phyloP scores from a whole-genome alignment of 2,888 invertebrate genomes.

The Tetropium fuscum region DNA sequence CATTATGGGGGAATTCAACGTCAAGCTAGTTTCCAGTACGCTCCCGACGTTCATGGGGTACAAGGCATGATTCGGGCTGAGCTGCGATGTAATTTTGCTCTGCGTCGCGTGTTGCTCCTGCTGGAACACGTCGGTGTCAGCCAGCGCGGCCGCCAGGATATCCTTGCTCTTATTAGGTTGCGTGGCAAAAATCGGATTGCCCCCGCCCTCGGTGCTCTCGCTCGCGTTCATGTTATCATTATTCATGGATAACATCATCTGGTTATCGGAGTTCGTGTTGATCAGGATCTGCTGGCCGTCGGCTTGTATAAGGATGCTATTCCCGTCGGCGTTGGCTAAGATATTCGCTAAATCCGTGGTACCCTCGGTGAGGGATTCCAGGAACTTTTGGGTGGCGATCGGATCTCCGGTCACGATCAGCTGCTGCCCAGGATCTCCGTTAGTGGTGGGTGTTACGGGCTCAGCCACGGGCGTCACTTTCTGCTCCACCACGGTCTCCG shows the following conservation, averaged over 20 bases:
- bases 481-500: not conserved
- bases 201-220: conserved; percentile 51
- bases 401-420: conserved; percentile 65
- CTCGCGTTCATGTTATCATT: conserved; percentile 47
- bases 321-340: conserved; percentile 62
- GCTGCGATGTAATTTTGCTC: conserved; percentile 64
- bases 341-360: conserved; percentile 63
- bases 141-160: conserved; percentile 80
- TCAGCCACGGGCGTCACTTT: conserved; percentile 35
- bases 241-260: conserved; percentile 55
- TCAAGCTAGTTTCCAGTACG: conserved; percentile 81
- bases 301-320: conserved; percentile 63
- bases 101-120: conserved; percentile 61
- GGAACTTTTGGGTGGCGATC: conserved; percentile 62
- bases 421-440: conserved; percentile 55
- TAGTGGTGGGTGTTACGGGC: conserved; percentile 28
- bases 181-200: conserved; percentile 59
- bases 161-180: conserved; percentile 71
- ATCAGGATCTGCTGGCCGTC: conserved; percentile 67
- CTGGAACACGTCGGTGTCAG: conserved; percentile 79
- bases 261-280: conserved; percentile 60
- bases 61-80: conserved; percentile 72
- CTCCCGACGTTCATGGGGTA: conserved; percentile 71
- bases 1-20: conserved; percentile 86
- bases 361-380: conserved; percentile 63